Evolutionary conservation across 2,113 vertebrate species (phyloP), one percentile per base, ranked within the genome.

Genomic region (Neotoma lepida): DNA sequence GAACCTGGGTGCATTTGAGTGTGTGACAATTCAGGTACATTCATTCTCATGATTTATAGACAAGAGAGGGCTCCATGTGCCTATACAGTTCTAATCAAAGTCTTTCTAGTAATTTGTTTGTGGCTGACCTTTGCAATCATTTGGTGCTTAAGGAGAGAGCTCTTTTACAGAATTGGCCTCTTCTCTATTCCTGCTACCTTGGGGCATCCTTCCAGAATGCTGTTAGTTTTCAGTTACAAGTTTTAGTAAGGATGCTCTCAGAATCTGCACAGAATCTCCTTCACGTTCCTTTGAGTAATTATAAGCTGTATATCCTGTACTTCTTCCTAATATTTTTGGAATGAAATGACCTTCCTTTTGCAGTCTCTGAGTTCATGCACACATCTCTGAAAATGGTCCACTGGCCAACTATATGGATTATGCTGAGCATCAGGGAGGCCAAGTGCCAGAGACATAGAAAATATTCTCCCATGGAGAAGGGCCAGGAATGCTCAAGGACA

Each of bases 401-500:
- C 6, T 68, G 89, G 86, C 73, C 73, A 81, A 74, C 35, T 63
- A 63, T 70, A 78, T 94, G 51, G 92, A 93, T 80, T 58, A n/a
- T 68, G 54, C n/a, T 41, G 74, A 88, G 35, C 2, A n/a, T 51
- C 61, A 30, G 28, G 70, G 82, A 81, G 63, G 56, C 61, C 68
- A 73, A 61, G 61, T 84, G 49, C 87, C 93, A 88, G 78, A 70
- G 78, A 86, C 70, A 39, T 74, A 24, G 74, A 89, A 91, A 90
- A 8, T 17, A 39, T 49, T 64, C 86, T n/a, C 6, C 49, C 39
- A 35, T 91, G 88, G 61, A 76, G 63, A 74, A 89, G 14, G 26
- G 44, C 86, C 92, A 94, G 71, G 77, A 56, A 68, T 87, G 33
- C 46, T 86, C 90, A 95, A 92, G 22, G 68, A 68, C 64, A 51